Conservation (phyloP, 2,888 invertebrate genomes). For the Rosalia funebris region DNA sequence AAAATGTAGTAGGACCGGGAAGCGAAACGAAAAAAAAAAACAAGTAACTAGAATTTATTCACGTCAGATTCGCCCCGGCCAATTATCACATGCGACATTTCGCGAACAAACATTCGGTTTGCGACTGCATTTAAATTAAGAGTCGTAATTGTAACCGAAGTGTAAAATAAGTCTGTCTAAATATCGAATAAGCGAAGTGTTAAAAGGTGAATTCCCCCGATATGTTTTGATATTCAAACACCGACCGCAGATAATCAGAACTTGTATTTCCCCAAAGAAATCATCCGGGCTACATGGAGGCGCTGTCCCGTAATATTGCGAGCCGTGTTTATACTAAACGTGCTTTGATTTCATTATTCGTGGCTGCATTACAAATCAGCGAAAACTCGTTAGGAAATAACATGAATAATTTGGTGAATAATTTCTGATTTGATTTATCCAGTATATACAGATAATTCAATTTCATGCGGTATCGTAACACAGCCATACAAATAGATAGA, state of each 20-base stretch:
- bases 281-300: slow-evolving; percentile 50
- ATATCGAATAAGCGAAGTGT: slow-evolving; percentile 56
- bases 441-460: too few species aligned
- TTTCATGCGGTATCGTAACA: too few species aligned
- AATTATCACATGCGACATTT: slow-evolving; percentile 2
- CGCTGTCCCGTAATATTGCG: slow-evolving; percentile 34
- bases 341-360: slow-evolving; percentile 48
- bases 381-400: too few species aligned
- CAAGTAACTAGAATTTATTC: neutral
- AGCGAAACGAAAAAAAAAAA: neutral
- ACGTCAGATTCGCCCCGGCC: neutral
- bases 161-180: slow-evolving; percentile 51
- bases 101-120: neutral
- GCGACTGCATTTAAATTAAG: slow-evolving; percentile 25
- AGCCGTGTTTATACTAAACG: slow-evolving; percentile 52
- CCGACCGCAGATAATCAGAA: slow-evolving; percentile 59
- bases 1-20: neutral
- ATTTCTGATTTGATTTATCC: too few species aligned
- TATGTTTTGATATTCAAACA: slow-evolving; percentile 57
- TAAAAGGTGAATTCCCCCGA: slow-evolving; percentile 55
- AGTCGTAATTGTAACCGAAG: slow-evolving; percentile 31
- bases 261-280: slow-evolving; percentile 65
- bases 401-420: too few species aligned
- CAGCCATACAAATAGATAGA: too few species aligned
- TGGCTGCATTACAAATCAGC: too few species aligned